Evolutionary conservation across 2,888 invertebrate species (phyloP).

Genomic region (Acanthosepion lycidas): DNA sequence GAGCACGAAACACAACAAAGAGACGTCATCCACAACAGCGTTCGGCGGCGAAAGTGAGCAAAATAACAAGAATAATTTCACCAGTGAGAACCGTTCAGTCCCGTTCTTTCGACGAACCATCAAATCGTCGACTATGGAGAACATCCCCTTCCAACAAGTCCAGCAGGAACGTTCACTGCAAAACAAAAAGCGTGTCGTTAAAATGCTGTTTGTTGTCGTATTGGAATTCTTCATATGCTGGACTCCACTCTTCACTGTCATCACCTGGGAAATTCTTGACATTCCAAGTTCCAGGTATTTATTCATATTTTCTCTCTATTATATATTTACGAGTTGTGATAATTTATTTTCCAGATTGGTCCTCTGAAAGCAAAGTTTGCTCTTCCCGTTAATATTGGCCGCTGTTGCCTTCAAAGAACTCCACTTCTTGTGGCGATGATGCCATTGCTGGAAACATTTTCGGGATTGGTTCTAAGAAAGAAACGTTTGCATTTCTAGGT

Average conservation of each 20-base stretch:
- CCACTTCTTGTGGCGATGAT: no score
- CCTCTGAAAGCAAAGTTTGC: no score
- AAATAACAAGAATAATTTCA: conserved; percentile 89
- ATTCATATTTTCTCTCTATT: neutral
- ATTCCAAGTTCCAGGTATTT: conserved; percentile 72
- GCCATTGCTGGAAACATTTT: no score
- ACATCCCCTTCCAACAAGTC: conserved; percentile 76
- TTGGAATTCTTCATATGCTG: conserved; percentile 92
- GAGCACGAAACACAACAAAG: neutral
- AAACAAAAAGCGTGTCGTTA: conserved; percentile 74
- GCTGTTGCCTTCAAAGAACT: no score
- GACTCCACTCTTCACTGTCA: conserved; percentile 88
- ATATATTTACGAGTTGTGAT: neutral
- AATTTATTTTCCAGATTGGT: no score
- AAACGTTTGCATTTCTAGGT: no score
- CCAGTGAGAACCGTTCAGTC: conserved; percentile 85
- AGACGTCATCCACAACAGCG: neutral
- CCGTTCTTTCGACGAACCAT: conserved; percentile 79
- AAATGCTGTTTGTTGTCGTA: conserved; percentile 91
- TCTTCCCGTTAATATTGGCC: no score
- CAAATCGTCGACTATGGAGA: conserved; percentile 41
- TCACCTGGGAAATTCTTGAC: conserved; percentile 84
- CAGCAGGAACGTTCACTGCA: conserved; percentile 86
- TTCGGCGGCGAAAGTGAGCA: conserved; percentile 57
- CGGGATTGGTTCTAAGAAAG: no score